Evolutionary conservation across 2,888 invertebrate genomes (phyloP).

Genomic region (Diarsia mendica): DNA sequence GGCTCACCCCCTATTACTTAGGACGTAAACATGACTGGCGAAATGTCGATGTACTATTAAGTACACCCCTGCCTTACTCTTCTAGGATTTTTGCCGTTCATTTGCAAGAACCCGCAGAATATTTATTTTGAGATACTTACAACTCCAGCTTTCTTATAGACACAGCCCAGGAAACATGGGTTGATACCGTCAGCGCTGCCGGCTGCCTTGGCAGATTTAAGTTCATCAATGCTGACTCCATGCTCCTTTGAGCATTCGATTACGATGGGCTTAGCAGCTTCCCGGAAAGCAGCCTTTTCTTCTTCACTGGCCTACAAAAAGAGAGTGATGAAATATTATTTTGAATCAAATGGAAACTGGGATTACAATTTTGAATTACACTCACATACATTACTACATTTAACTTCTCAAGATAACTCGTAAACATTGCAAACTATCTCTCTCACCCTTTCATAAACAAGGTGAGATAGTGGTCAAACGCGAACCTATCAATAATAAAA

Average conservation of each 20-base stretch:
- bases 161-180: constrained; percentile 57
- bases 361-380: too few species aligned
- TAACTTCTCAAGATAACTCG: too few species aligned
- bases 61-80: too few species aligned
- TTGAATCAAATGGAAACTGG: too few species aligned
- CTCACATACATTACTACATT: too few species aligned
- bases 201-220: constrained; percentile 46
- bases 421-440: too few species aligned
- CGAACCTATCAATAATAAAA: too few species aligned
- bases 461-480: too few species aligned
- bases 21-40: too few species aligned
- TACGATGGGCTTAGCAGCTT: constrained; percentile 42
- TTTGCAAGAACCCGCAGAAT: background rate
- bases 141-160: constrained; percentile 55
- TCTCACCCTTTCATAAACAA: too few species aligned
- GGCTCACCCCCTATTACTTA: too few species aligned
- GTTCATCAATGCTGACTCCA: constrained; percentile 39
- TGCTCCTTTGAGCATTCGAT: constrained; percentile 53
- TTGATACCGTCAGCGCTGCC: constrained; percentile 41
- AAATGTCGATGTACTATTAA: too few species aligned
- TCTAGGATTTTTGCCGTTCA: background rate
- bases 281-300: constrained; percentile 34
- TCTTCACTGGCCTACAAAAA: constrained; percentile 35
- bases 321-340: background rate
- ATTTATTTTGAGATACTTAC: constrained; percentile 54